phyloP scores from a whole-genome alignment of 1,140 invertebrate genomes.

The Magallana ariakensis region DNA sequence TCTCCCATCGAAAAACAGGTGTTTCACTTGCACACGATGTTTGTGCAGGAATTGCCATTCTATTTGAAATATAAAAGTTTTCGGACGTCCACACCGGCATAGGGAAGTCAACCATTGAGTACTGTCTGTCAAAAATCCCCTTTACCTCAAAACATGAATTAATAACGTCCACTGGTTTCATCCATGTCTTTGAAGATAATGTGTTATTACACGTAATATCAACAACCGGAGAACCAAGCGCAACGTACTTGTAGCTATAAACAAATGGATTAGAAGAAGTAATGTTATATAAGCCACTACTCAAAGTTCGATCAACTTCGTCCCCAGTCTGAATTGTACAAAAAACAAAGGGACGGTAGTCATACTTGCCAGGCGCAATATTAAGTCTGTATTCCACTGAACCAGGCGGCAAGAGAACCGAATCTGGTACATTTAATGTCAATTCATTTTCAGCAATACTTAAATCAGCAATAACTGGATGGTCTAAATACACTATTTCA shows the following conservation, averaged over 20 bases:
- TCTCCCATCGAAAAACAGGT: neutral
- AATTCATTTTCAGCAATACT: neutral
- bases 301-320: neutral
- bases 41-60: conserved; percentile 44
- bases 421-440: neutral
- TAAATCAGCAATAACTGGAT: conserved; percentile 6
- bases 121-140: conserved; percentile 55
- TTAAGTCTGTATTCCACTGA: neutral
- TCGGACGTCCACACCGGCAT: conserved; percentile 53
- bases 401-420: neutral
- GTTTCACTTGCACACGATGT: conserved; percentile 18
- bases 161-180: neutral
- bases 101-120: conserved; percentile 38
- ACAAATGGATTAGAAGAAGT: conserved; percentile 39
- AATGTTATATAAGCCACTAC: conserved; percentile 25
- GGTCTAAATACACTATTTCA: neutral
- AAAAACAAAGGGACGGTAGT: conserved; percentile 1
- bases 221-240: conserved; percentile 47
- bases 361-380: neutral
- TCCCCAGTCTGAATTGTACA: conserved; percentile 37
- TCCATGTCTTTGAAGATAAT: neutral
- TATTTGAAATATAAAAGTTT: conserved; percentile 45
- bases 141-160: conserved; percentile 51
- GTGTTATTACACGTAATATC: conserved; percentile 50
- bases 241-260: conserved; percentile 43